Evolutionary conservation across 2,888 invertebrate species (phyloP), one percentile per base, ranked within the genome.

Genomic region (Chrysopilus asiliformis): DNA sequence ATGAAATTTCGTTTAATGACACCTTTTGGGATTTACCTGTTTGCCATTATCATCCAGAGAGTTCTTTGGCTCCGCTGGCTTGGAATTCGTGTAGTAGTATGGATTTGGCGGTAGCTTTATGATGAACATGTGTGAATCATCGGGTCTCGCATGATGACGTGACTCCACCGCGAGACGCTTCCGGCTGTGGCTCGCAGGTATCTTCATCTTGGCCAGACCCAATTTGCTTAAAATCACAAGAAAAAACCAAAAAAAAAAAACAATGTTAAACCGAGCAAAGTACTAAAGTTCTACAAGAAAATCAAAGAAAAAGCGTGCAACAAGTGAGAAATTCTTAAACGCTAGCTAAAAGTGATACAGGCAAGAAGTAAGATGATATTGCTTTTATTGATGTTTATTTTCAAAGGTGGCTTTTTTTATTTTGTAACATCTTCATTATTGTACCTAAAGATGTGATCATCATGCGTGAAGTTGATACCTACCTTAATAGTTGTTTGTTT

Each of bases 41-140:
- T 71, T 67, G 38, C 60, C 56, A 2, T 68, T 68, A 2, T 68
- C 66, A 14, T 53, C 50, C 24, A 50, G 43, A 13, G 52, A 43
- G 38, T 55, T 53, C 3, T 67, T 45, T 40, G 55, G 68, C 2
- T 71, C 68, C 2, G 68, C 68, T 0, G 79, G 75, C 33, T 73
- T 73, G 17, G 75, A 72, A 49, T 77, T 72, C 4, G 72, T 72
- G 64, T 86, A 86, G 58, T 84, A 86, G 49, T 79, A 79, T 12
- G 76, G 78, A 58, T 81, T 82, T n/a, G 85, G 83, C 1, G 86
- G 86, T 34, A 86, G 66, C 56, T 86, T 86, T 46, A 86, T 82
- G 55, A 86, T 76, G 68, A 77, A 85, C 74, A 86, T 82, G 62
- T 84, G 79, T 20, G 85, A 85, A 57, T 86, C 86, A 46, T 79